phyloP scores from a whole-genome alignment of 2,113 vertebrate species.

The Propithecus coquereli region DNA sequence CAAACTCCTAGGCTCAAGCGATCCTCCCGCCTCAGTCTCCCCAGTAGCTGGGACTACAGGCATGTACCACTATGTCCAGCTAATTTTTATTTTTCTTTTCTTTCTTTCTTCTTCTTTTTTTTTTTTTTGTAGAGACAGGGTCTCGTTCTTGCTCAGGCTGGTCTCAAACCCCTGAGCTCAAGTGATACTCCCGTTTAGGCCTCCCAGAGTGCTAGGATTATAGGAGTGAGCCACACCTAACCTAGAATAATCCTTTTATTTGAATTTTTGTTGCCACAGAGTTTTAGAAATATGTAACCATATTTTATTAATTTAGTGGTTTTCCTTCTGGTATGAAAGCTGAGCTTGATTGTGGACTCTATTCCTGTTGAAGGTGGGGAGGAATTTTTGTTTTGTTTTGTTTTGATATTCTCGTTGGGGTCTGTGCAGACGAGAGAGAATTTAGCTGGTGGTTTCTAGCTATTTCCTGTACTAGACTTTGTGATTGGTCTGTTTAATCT shows the following conservation, averaged over 20 bases:
- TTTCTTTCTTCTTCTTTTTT: too few relatives aligned
- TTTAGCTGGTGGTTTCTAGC: background rate
- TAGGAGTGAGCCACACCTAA: too few relatives aligned
- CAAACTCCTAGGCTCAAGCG: too few relatives aligned
- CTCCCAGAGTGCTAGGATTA: too few relatives aligned
- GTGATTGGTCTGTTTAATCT: background rate
- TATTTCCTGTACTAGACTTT: background rate
- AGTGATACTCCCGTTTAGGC: too few relatives aligned
- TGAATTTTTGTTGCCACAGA: conserved; percentile 25
- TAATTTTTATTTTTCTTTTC: too few relatives aligned
- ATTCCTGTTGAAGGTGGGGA: background rate
- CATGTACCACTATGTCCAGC: too few relatives aligned
- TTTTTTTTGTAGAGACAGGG: too few relatives aligned
- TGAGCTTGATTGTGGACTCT: background rate
- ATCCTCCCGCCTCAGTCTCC: too few relatives aligned
- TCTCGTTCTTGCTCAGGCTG: too few relatives aligned
- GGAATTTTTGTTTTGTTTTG: background rate
- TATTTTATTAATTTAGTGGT: background rate
- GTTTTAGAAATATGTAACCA: background rate
- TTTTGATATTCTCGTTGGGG: background rate
- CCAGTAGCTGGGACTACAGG: too few relatives aligned
- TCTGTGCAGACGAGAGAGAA: background rate
- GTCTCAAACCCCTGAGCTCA: too few relatives aligned
- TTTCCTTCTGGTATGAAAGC: background rate
- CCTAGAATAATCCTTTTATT: background rate